A percentile compares a stretch with the other conserved stretches of the same genome.
Conservation (phyloP, 35 echinoderm and acorn worm species). For the Apostichopus californicus region DNA sequence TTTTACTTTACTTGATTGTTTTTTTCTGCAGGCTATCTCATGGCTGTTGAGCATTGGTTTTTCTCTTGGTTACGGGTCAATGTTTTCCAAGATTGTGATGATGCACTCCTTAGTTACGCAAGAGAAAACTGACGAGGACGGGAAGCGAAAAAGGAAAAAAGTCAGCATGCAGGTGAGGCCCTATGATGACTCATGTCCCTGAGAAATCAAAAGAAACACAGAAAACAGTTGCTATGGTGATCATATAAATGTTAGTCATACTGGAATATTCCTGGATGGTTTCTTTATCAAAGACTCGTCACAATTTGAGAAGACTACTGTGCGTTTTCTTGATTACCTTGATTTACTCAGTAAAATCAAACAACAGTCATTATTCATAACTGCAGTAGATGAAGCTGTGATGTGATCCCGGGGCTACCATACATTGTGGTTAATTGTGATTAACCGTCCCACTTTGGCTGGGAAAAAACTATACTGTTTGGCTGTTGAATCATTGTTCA, state of each 20-base stretch:
- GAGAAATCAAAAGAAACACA: neutral
- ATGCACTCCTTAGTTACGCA: conserved; percentile 88
- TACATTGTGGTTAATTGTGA: too few species aligned
- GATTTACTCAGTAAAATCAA: too few species aligned
- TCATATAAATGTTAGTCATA: neutral
- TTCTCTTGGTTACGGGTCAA: conserved; percentile 88
- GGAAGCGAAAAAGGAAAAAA: conserved; percentile 83
- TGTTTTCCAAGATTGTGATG: conserved; percentile 96
- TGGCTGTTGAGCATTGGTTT: conserved; percentile 94
- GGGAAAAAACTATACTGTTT: too few species aligned
- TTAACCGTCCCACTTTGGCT: too few species aligned
- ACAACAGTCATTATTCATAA: too few species aligned
- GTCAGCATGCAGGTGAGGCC: conserved; percentile 80
- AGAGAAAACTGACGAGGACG: conserved; percentile 91
- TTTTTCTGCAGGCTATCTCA: conserved; percentile 73
- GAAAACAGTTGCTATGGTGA: neutral
- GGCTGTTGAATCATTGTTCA: too few species aligned
- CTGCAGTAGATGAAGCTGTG: too few species aligned
- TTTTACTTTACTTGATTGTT: too few species aligned
- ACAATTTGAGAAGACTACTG: too few species aligned
- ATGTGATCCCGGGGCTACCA: too few species aligned
- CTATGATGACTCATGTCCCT: neutral
- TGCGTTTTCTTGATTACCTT: too few species aligned
- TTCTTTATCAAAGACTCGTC: too few species aligned
- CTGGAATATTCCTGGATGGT: neutral